Percentiles rank a stretch among this genome's conserved stretches.
Evolutionary conservation across 2,888 invertebrate species (phyloP).

Genomic region (Villa cingulata): DNA sequence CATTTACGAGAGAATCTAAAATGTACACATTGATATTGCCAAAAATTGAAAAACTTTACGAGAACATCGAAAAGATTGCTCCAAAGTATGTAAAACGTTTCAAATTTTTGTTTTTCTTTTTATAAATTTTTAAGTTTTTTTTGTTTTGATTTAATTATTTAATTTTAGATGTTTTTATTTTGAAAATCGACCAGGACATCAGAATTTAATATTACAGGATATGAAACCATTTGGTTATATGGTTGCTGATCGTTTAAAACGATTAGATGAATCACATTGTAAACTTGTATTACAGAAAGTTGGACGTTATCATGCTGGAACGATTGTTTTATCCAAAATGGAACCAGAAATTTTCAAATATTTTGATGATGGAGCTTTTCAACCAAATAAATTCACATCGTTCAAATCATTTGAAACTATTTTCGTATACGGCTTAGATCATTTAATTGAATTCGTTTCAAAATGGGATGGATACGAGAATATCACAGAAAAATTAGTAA

Average conservation of each 20-base stretch:
- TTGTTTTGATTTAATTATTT: not conserved
- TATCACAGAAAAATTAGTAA: slow-evolving; percentile 24
- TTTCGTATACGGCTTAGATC: not conserved
- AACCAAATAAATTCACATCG: slow-evolving; percentile 5
- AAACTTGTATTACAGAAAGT: slow-evolving; percentile 38
- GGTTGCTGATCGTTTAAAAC: slow-evolving; percentile 39
- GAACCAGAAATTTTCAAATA: not conserved
- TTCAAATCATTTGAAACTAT: not conserved
- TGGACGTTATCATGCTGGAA: slow-evolving; percentile 43
- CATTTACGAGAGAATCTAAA: slow-evolving; percentile 18
- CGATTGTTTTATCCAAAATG: slow-evolving; percentile 37
- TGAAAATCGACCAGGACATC: not conserved
- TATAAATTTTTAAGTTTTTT: too few species aligned
- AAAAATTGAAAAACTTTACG: slow-evolving; percentile 22
- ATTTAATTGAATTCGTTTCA: slow-evolving; percentile 20
- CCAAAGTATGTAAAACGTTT: not conserved
- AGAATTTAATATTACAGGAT: slow-evolving; percentile 21
- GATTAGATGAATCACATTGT: slow-evolving; percentile 42
- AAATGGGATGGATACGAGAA: slow-evolving; percentile 27
- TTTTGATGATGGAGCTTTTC: not conserved
- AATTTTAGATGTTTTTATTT: not conserved
- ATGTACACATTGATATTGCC: slow-evolving; percentile 25
- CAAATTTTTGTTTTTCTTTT: too few species aligned
- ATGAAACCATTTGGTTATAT: slow-evolving; percentile 41
- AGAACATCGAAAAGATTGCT: slow-evolving; percentile 6